Evolutionary conservation across 2,888 invertebrate species (phyloP).

Genomic region (Biston betularia): DNA sequence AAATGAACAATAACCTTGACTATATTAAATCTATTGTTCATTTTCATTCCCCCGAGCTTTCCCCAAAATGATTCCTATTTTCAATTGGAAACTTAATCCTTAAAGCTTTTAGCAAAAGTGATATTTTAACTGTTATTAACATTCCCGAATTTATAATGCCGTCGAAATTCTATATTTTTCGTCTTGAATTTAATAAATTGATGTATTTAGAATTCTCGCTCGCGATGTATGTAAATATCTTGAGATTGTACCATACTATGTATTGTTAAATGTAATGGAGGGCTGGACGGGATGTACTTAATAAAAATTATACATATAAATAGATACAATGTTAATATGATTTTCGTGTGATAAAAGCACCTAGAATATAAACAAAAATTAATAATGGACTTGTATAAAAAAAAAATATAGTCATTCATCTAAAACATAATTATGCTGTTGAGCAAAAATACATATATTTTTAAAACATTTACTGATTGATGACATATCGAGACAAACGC

Average conservation of each 20-base stretch:
- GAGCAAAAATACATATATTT: constrained; percentile 43
- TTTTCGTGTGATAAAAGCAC: constrained; percentile 71
- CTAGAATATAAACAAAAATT: constrained; percentile 40
- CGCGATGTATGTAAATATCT: constrained; percentile 61
- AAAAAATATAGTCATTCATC: constrained; percentile 33
- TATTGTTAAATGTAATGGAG: constrained; percentile 59
- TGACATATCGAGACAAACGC: constrained; percentile 23
- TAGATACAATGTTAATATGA: constrained; percentile 51
- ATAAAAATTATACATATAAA: constrained; percentile 57
- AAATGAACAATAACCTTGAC: no score
- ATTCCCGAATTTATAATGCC: constrained; percentile 48
- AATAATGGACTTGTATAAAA: constrained; percentile 27
- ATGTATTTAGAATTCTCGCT: constrained; percentile 47
- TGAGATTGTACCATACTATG: constrained; percentile 55
- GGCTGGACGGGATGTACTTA: constrained; percentile 77
- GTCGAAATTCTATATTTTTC: constrained; percentile 41
- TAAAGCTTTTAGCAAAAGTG: constrained; percentile 42
- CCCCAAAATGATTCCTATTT: constrained; percentile 35
- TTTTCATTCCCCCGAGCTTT: constrained; percentile 25
- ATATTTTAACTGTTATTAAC: constrained; percentile 43
- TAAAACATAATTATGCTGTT: constrained; percentile 37
- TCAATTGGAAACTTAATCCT: constrained; percentile 34
- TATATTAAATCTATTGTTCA: background rate
- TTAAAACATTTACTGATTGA: constrained; percentile 13
- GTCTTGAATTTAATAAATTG: constrained; percentile 46